These are phyloP conservation scores for Menidia menidia DNA, from an alignment of 2,797 vertebrate species.

Conservation along the genomic window DNA sequence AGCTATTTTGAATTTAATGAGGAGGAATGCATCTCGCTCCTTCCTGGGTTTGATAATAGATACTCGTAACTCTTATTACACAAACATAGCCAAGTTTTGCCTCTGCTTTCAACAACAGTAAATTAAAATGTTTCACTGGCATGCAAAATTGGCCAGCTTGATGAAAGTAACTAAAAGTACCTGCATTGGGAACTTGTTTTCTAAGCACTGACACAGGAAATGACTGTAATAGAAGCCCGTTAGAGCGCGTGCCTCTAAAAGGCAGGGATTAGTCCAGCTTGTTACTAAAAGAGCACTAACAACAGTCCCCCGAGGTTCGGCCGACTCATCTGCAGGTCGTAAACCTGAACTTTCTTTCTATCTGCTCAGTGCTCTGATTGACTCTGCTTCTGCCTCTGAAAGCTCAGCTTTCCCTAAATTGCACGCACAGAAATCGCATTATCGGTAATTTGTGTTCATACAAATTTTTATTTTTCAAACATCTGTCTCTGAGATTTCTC, in stretches of 20 bases:
- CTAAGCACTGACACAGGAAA: constrained; percentile 48
- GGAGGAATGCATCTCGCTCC: constrained; percentile 58
- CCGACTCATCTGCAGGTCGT: constrained; percentile 50
- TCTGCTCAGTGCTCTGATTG: constrained; percentile 27
- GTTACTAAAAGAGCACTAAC: constrained; percentile 64
- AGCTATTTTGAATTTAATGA: constrained; percentile 70
- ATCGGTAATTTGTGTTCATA: not conserved
- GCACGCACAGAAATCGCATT: constrained; percentile 5
- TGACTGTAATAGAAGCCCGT: constrained; percentile 55
- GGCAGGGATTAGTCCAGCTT: constrained; percentile 61
- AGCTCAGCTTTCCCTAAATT: constrained; percentile 7
- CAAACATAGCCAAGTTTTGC: constrained; percentile 46
- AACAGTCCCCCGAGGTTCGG: constrained; percentile 61
- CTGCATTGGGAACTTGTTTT: constrained; percentile 44
- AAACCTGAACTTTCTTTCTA: constrained; percentile 40
- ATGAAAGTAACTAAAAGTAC: constrained; percentile 35
- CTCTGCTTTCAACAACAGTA: constrained; percentile 5
- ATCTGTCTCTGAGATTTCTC: constrained; percentile 7
- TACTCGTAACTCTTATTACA: constrained; percentile 59
- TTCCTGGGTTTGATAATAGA: constrained; percentile 53
- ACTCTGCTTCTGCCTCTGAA: constrained; percentile 15
- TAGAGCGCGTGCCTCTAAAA: constrained; percentile 54
- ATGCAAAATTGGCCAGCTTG: constrained; percentile 34
- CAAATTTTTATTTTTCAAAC: constrained; percentile 5
- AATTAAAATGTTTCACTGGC: constrained; percentile 28